Evolutionary conservation across 2,113 vertebrate genomes (phyloP).

Genomic region (Capra hircus): DNA sequence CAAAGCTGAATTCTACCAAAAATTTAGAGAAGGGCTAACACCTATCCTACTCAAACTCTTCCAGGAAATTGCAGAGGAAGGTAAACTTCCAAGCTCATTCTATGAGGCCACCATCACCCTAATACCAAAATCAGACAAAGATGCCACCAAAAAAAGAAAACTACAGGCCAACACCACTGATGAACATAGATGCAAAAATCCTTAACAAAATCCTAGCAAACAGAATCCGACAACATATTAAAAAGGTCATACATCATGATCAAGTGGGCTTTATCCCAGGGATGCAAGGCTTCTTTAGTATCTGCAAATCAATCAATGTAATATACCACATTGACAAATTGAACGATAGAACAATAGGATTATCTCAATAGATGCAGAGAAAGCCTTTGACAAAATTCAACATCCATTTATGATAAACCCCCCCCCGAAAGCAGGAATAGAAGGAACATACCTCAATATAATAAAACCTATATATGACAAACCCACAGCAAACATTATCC

Average conservation of each 20-base stretch:
- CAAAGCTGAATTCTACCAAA: background rate
- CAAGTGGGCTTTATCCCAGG: background rate
- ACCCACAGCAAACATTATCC: background rate
- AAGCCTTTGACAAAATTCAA: background rate
- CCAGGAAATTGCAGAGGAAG: background rate
- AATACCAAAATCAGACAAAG: background rate
- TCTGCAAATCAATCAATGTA: background rate
- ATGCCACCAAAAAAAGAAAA: background rate
- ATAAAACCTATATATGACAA: background rate
- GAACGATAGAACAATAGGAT: background rate
- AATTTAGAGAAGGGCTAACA: background rate
- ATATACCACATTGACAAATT: background rate
- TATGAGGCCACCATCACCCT: background rate
- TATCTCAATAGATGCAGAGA: background rate
- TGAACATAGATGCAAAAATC: background rate
- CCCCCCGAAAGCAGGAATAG: background rate
- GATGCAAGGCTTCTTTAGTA: background rate
- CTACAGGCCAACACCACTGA: background rate
- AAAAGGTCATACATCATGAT: background rate
- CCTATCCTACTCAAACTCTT: background rate
- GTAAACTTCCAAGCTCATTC: background rate
- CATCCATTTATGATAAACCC: background rate
- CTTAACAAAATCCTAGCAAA: background rate
- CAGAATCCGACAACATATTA: background rate
- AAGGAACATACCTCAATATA: background rate